These are phyloP conservation scores for Chloroceryle inda DNA, from an alignment of 2,797 vertebrate genomes.

Conservation along the genomic window DNA sequence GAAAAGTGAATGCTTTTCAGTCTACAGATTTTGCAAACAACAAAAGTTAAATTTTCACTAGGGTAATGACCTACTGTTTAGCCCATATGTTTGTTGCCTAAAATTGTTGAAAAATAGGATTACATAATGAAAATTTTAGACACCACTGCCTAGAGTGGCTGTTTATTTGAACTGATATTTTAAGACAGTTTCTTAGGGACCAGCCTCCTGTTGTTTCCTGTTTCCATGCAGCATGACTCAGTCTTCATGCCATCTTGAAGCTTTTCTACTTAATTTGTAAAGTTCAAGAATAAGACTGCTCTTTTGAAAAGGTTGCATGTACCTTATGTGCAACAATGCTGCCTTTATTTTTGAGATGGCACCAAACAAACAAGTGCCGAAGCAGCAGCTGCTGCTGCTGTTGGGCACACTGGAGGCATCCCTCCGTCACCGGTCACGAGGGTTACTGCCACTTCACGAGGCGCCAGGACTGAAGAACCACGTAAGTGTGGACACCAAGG, in stretches of 20 bases:
- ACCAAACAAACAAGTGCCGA: not conserved
- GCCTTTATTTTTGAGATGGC: not conserved
- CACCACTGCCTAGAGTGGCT: not conserved
- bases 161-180: slow-evolving; percentile 62
- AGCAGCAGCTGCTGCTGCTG: not conserved
- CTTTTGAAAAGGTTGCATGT: not conserved
- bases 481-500: no score
- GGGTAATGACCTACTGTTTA: slow-evolving; percentile 23
- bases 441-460: not conserved
- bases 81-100: slow-evolving; percentile 1
- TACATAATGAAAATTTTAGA: slow-evolving; percentile 37
- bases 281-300: not conserved
- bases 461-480: not conserved
- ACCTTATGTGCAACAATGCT: not conserved
- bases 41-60: slow-evolving; percentile 25
- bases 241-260: not conserved
- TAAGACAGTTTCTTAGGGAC: slow-evolving; percentile 49
- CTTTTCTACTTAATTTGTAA: slow-evolving; percentile 7
- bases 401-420: not conserved
- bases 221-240: slow-evolving; percentile 54
- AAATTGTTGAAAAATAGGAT: slow-evolving; percentile 40
- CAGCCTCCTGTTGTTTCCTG: slow-evolving; percentile 51
- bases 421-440: not conserved
- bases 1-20: not conserved
- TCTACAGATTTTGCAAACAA: slow-evolving; percentile 3